Evolutionary conservation across 2,113 vertebrate species (phyloP), one percentile per base, ranked within the genome.

Genomic region (Macquaria australasica): DNA sequence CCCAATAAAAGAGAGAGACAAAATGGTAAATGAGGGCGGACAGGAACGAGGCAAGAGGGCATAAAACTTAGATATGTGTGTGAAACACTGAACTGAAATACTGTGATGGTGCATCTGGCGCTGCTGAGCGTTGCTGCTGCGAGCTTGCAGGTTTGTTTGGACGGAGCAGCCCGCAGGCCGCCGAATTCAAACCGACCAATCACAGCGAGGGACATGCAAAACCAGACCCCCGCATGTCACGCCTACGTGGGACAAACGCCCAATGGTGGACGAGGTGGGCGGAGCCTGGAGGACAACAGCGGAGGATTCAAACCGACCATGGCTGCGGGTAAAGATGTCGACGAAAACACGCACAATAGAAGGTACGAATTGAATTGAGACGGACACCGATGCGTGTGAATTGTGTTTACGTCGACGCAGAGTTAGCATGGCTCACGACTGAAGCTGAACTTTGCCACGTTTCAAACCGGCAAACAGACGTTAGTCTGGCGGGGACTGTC

Each of bases 221-320:
- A 73, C 66, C 31, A 0, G 6, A n/a, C 3, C 21, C 7, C 5
- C 0, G 0, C 0, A 0, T 0, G 5, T 0, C 66, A 43, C 90
- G 67, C 92, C 91, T n/a, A 73, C 5, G 0, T 55, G 6, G 0
- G 5, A 6, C 5, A 74, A 69, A 31, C 71, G 1, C 50, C 95
- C 94, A 95, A 95, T 95, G 72, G 70, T 1, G 14, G 56, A 8
- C 0, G 59, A 21, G 2, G 73, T 80, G 70, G 94, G 93, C 89
- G 88, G 86, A n/a, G 83, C 66, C 12, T 59, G 59, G 0, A 15
- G 60, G 41, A 78, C 7, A 87, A 84, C 72, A 87, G 96, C 92
- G 93, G 89, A 67, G 91, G 87, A 95, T 96, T 96, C 95, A 95
- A 96, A 96, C 91, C 1, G 88, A 94, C 91, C 71, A 96, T 96